Evolutionary conservation across 2,113 vertebrate genomes (phyloP).

Genomic region (Delphinus delphis): DNA sequence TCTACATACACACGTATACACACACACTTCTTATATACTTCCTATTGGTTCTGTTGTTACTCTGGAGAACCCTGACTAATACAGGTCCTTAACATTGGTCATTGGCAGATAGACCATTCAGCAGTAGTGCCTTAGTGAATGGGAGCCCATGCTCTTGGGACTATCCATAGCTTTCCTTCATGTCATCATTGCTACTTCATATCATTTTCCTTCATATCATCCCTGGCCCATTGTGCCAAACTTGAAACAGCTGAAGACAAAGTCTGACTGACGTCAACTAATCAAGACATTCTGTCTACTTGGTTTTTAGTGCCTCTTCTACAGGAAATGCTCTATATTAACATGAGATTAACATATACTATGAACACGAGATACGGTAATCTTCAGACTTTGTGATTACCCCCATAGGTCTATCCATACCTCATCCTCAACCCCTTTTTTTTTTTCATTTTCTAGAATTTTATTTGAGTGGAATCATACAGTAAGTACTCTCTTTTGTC

Average conservation of each 20-base stretch:
- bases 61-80: neutral
- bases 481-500: neutral
- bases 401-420: neutral
- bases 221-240: neutral
- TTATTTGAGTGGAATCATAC: neutral
- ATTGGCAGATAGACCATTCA: neutral
- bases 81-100: neutral
- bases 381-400: neutral
- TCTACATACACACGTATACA: neutral
- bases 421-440: too few species aligned
- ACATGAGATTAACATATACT: neutral
- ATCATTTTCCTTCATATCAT: neutral
- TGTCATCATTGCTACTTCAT: neutral
- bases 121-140: neutral
- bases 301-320: neutral
- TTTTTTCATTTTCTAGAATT: slow-evolving; percentile 5
- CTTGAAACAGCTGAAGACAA: neutral
- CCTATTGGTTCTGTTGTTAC: neutral
- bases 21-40: neutral
- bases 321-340: neutral
- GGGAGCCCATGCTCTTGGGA: neutral
- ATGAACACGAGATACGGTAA: neutral
- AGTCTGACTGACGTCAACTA: neutral
- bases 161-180: neutral
- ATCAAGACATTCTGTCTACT: neutral